Evolutionary conservation across 2,888 invertebrate genomes (phyloP).

Genomic region (Nowickia ferox): DNA sequence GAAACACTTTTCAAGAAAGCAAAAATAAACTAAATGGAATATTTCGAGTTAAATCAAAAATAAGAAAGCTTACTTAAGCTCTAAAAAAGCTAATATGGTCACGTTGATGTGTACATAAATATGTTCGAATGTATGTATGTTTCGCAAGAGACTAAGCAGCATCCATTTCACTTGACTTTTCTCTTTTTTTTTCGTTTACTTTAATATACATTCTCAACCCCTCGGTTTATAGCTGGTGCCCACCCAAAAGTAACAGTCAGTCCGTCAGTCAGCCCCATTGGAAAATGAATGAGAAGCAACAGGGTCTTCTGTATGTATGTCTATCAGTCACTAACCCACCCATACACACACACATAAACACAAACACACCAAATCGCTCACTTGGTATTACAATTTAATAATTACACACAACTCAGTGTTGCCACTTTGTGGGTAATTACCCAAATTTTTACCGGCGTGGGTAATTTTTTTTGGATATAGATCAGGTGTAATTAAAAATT

Average conservation of each 20-base stretch:
- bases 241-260: conserved; percentile 14
- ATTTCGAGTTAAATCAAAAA: too few relatives aligned
- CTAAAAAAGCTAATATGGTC: too few relatives aligned
- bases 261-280: background rate
- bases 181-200: background rate
- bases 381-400: background rate
- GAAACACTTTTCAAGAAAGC: too few relatives aligned
- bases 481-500: too few relatives aligned
- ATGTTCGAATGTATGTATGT: too few relatives aligned
- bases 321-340: background rate
- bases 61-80: too few relatives aligned
- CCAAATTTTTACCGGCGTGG: too few relatives aligned
- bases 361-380: conserved; percentile 1
- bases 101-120: too few relatives aligned
- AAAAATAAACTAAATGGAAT: too few relatives aligned
- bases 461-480: too few relatives aligned
- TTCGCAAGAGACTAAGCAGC: background rate
- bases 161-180: conserved; percentile 33
- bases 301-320: conserved; percentile 54
- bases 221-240: background rate
- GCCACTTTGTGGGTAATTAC: too few relatives aligned
- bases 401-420: background rate
- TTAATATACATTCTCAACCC: background rate
- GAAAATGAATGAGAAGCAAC: conserved; percentile 61
- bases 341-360: background rate